Evolutionary conservation across 2,888 invertebrate species (phyloP), one percentile per base, ranked within the genome.

Genomic region (Coecobrya sp.): DNA sequence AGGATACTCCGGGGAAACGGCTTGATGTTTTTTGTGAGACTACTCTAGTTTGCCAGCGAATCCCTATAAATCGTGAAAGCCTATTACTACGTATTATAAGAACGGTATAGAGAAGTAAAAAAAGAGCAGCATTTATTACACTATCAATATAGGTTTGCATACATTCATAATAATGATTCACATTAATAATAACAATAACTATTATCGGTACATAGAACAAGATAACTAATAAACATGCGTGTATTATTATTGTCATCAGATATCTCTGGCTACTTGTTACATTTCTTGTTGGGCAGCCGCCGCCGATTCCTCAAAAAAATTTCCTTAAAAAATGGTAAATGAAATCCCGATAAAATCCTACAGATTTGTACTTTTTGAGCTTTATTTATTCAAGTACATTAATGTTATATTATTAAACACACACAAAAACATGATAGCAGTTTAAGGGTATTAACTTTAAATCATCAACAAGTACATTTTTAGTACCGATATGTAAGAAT

Each of bases 301-400:
- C 42, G 68, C 42, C 22, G 76, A 19, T 76, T 76, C 76, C 76
- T 76, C 49, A 30, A 62, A n/a, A n/a, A n/a, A 62, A 27, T 27
- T 73, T 73, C 42, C 30, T 68, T 10, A 36, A 79, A 52, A 79
- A 55, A 45, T 70, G 36, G 5, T 45, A 73, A 2, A n/a, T 19
- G 22, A 16, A 79, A 22, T 52, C 49, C 79, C 79, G 49, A 79
- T 79, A 79, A 42, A 49, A 73, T 76, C 79, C 52, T 79, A 49
- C 79, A 79, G 79, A 79, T 79, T 79, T 79, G 79, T 79, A 79
- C 79, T 93, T 91, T 92, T 84, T 93, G 93, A 93, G 93, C 93
- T 93, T 93, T 93, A 93, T 93, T 93, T 93, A 93, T 92, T 93
- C 81, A 93, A 86, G 36, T 68, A 91, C 36, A 73, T 68, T 65